Base-by-base conservation (phyloP, 2,113 vertebrate species). In the Cyanistes caeruleus region DNA sequence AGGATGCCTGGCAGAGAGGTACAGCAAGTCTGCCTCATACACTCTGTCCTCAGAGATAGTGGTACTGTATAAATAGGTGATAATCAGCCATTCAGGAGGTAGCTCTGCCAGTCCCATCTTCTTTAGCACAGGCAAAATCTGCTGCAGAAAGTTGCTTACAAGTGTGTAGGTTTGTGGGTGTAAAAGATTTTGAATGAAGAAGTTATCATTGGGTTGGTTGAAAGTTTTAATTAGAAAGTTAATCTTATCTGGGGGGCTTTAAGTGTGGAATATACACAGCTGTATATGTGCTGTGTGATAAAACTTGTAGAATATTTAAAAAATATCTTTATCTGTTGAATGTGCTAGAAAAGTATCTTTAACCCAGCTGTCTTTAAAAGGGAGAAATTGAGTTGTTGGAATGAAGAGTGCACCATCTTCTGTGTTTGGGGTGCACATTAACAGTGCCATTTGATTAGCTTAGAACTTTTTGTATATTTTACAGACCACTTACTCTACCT, bases 41-140 rank as follows among this genome's bases (percentile, higher is more conserved):
- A 3, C 15, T 81, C 51, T 87, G 55, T 74, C 74, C 35, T 59
- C 3, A 4, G 70, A 43, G 25, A 16, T n/a, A 48, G 35, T 64
- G 35, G 24, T 14, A 3, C 19, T 77, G 44, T 52, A 39, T 75
- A 48, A 68, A 27, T 9, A 37, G 28, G 33, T 65, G 8, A 51
- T 65, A 9, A 44, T 75, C 11, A 78, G 3, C 0, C 0, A 4
- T 74, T 52, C 70, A 49, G 43, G 19, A 13, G 53, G 39, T 33
- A 53, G 33, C 39, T 91, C 39, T 87, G 41, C 48, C 52, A 55
- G 51, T 33, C 21, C 35, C 14, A 3, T 43, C 39, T 69, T 80
- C 58, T 73, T 73, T 31, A 23, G 11, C 30, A 13, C 23, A 43
- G 59, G 25, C 88, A 59, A 74, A 86, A 80, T 39, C 31, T 77